Evolutionary conservation across 1,140 invertebrate genomes (phyloP), one percentile per base, ranked within the genome.

Genomic region (Aphelinus atriplicis): DNA sequence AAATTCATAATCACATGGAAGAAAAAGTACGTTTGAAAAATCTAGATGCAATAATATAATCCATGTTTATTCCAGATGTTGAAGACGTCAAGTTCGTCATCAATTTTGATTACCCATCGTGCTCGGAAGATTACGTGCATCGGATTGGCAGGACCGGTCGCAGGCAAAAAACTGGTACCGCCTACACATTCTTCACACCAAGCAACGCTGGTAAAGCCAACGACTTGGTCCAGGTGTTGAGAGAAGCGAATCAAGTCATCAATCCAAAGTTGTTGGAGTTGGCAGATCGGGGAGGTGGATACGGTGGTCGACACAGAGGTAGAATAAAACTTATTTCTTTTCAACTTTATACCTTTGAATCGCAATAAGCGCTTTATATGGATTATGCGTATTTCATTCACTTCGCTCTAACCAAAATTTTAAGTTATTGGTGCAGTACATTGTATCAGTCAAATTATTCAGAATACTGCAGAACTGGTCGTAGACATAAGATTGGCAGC

Each of bases 31-130:
- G 26, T 26, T 26, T 26, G 26, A 26, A 26, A 26, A 26, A 26
- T 26, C 26, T 26, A 26, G 26, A 26, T 26, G 26, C 26, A 26
- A 26, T 26, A 26, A 26, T 26, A 26, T 26, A 26, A 26, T 26
- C 66, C 6, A 61, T 72, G 57, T 85, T 86, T 73, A 77, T 88
- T 91, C 87, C 90, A 99, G 98, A 99, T 93, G 98, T 99, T 84
- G 96, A 98, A 89, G 98, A 99, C 90, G 97, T 99, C 72, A 99
- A 99, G 88, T 99, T 98, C 91, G 98, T 99, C 57, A 98, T 99
- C 84, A 99, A 99, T 91, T 99, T 96, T 91, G 98, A 99, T 89
- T 99, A 99, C 89, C 98, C 98, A 26, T 97, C 95, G 81, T 96
- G 96, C 86, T 98, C 97, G 56, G 98, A 99, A 90, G 98, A 99